Percentiles rank a stretch among this genome's conserved stretches.
Conservation (phyloP, 1,140 invertebrate species). For the Calliphora vicina region DNA sequence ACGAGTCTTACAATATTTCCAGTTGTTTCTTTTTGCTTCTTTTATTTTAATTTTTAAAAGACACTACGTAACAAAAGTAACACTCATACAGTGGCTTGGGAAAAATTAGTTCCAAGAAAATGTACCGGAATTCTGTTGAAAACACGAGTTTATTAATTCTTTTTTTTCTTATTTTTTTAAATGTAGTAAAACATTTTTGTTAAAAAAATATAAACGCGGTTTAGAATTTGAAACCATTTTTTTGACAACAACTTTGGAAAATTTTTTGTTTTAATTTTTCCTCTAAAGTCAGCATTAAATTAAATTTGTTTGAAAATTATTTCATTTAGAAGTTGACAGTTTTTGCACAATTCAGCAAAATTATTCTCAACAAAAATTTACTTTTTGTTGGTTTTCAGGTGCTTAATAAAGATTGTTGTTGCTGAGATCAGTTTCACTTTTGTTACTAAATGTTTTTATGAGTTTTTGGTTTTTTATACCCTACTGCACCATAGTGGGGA, state of each 20-base stretch:
- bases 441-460: neutral
- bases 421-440: neutral
- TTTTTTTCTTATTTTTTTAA: neutral
- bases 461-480: neutral
- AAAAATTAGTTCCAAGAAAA: constrained; percentile 61
- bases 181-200: constrained; percentile 17
- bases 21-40: neutral
- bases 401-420: neutral
- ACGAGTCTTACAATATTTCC: neutral
- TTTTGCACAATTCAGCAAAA: neutral
- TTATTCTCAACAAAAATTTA: neutral
- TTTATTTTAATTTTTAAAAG: neutral
- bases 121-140: constrained; percentile 58
- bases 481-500: too few species aligned
- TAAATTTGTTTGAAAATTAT: neutral
- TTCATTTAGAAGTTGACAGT: neutral
- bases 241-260: too few species aligned
- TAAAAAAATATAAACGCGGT: constrained; percentile 22
- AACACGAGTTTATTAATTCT: constrained; percentile 30
- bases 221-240: constrained; percentile 7
- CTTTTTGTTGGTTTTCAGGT: neutral
- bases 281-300: neutral
- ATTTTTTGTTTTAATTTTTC: neutral
- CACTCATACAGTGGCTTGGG: constrained; percentile 45
- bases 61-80: neutral